Evolutionary conservation across 2,113 vertebrate genomes (phyloP).

Genomic region (Athene noctua): DNA sequence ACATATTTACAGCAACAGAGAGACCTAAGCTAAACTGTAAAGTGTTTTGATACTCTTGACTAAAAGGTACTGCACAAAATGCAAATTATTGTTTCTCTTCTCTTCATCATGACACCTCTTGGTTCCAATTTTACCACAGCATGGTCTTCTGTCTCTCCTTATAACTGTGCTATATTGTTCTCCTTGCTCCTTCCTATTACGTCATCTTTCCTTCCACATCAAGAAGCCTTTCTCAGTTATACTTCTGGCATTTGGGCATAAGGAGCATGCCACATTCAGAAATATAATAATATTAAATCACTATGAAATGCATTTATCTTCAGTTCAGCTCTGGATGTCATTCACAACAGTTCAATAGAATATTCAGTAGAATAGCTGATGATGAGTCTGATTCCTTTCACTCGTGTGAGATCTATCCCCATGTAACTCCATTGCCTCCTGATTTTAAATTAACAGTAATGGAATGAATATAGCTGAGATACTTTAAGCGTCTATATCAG

Average conservation of each 20-base stretch:
- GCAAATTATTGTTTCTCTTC: conserved; percentile 5
- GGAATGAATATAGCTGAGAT: not conserved
- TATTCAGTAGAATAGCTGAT: not conserved
- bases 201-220: conserved; percentile 16
- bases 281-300: conserved; percentile 24
- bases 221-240: not conserved
- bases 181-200: not conserved
- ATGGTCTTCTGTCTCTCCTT: not conserved
- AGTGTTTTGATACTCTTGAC: not conserved
- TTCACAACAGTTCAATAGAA: not conserved
- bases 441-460: not conserved
- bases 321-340: not conserved
- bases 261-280: not conserved
- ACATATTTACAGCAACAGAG: not conserved
- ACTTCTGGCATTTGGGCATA: not conserved
- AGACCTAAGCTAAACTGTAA: not conserved
- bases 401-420: not conserved
- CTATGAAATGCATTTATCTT: not conserved
- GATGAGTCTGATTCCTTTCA: not conserved
- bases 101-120: not conserved
- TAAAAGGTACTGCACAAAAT: conserved; percentile 12
- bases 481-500: not conserved
- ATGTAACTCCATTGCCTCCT: not conserved
- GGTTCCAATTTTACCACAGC: not conserved
- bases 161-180: not conserved